Evolutionary conservation across 2,113 vertebrate genomes (phyloP), one percentile per base, ranked within the genome.

Genomic region (Tenebrosternarchus preto): DNA sequence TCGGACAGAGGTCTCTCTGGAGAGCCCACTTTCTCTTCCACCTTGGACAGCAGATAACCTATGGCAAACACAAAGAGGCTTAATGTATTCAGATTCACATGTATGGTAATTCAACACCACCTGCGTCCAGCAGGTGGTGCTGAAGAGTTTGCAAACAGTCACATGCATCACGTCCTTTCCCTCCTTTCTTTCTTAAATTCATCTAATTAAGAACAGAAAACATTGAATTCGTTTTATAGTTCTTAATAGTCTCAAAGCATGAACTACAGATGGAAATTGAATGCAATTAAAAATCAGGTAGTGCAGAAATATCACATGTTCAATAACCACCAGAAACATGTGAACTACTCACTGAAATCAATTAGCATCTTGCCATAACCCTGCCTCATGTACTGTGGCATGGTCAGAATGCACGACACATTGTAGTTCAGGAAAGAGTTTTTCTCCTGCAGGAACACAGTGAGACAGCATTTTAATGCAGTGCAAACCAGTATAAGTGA

Each of bases 351-450:
- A 99, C 98, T 99, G 92, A 99, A 99, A 86, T 99, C 98, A 17
- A 99, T 99, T 77, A 99, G 95, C 98, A 99, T 99, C 91, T 99
- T 99, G 84, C 98, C 98, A 0, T 96, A 99, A 72, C 98, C 98
- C 71, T 99, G 97, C 15, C 97, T 95, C 98, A 99, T 99, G 86
- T 98, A 99, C 82, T 99, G 98, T 3, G 98, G 98, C 98, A 99
- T 99, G 0, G 98, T 99, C 81, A 99, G 93, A 88, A 99, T 99
- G 86, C 98, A 99, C 60, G 98, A 99, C 0, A 99, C 98, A 0
- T 99, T 99, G 89, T 99, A 99, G 93, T 99, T 99, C 81, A 99
- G 95, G 87, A 99, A 99, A 25, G 98, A 99, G 90, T 99, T 99
- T 89, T 99, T 99, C 88, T 99, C 98, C 98, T 99, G 82, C 15